Conservation (phyloP, 2,797 vertebrate species). For the Oceanodroma leucorhoa region DNA sequence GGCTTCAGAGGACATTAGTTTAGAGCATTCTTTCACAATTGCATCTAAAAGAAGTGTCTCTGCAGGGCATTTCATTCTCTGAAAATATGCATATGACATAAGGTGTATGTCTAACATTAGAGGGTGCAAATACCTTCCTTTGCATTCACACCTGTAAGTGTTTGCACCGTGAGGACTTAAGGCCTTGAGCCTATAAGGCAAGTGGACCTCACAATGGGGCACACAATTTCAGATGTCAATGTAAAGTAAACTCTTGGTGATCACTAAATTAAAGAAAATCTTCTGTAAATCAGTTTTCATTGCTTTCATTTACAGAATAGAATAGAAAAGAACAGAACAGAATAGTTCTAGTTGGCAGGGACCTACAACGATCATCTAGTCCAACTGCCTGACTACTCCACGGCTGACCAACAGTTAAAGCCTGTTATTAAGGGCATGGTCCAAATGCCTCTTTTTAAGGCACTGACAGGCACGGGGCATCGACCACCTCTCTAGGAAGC, state of each 20-base stretch:
- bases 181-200: background rate
- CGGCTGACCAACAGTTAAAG: background rate
- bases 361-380: too few species aligned
- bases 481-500: background rate
- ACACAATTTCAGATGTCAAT: background rate
- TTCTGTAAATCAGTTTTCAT: background rate
- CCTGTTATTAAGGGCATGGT: too few species aligned
- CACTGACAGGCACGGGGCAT: too few species aligned
- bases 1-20: background rate
- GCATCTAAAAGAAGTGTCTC: background rate
- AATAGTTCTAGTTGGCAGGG: background rate
- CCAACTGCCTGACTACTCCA: too few species aligned
- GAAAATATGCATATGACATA: too few species aligned
- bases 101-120: background rate
- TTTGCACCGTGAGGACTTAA: background rate
- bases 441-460: background rate
- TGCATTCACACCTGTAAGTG: too few species aligned
- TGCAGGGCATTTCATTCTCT: too few species aligned
- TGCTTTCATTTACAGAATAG: background rate
- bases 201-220: background rate
- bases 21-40: background rate
- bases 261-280: background rate
- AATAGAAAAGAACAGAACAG: too few species aligned
- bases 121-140: background rate
- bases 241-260: background rate